Percentiles rank a stretch among this genome's conserved stretches.
phyloP scores from a whole-genome alignment of 2,888 invertebrate genomes.

The Mylabris sibirica region DNA sequence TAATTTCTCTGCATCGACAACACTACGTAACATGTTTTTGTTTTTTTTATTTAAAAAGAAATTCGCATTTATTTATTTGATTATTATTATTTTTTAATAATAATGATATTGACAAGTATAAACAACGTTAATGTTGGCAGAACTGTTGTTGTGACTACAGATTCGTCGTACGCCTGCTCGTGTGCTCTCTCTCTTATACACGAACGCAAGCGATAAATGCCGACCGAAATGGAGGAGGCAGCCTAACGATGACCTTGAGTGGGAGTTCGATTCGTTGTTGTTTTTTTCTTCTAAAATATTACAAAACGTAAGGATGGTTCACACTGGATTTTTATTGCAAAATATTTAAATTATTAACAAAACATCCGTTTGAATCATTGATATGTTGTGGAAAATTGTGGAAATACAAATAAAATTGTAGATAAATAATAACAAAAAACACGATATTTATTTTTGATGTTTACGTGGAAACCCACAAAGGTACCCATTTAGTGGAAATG shows the following conservation, averaged over 20 bases:
- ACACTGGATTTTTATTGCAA: background rate
- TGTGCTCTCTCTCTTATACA: conserved; percentile 13
- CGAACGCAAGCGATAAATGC: conserved; percentile 4
- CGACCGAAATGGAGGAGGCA: conserved; percentile 7
- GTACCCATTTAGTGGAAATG: background rate
- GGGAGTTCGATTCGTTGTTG: background rate
- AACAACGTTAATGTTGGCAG: background rate
- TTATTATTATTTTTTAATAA: background rate
- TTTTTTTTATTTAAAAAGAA: background rate
- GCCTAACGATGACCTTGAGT: conserved; percentile 11
- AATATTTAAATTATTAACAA: background rate
- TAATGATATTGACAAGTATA: background rate
- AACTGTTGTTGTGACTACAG: background rate
- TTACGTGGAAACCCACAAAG: conserved; percentile 6
- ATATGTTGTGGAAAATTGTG: background rate
- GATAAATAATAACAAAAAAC: no score
- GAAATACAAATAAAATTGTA: background rate
- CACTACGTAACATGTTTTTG: conserved; percentile 25
- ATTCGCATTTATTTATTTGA: background rate
- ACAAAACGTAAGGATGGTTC: background rate
- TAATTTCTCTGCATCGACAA: conserved; percentile 33
- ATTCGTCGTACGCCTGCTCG: background rate
- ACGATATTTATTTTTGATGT: background rate
- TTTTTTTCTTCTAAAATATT: background rate
- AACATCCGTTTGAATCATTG: background rate